Percentiles rank a stretch among this genome's conserved stretches.
Conservation (phyloP, 2,113 vertebrate genomes). For the Plotosus lineatus region DNA sequence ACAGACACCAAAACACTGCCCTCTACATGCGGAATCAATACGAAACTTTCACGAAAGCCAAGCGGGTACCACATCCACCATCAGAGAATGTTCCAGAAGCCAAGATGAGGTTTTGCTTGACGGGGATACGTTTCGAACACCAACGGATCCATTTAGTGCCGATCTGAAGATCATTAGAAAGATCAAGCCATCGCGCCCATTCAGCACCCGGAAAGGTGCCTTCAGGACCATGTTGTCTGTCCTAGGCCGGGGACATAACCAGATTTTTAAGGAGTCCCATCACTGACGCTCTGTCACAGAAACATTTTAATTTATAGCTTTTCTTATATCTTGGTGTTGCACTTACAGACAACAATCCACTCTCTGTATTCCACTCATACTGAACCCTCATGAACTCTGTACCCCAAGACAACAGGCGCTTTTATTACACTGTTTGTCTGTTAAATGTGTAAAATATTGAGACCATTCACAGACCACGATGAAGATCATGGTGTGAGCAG, state of each 20-base stretch:
- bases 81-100: neutral
- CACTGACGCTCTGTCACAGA: slow-evolving; percentile 1
- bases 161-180: neutral
- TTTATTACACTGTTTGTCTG: neutral
- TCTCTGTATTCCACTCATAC: neutral
- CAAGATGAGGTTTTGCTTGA: neutral
- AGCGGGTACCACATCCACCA: neutral
- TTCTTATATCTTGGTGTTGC: neutral
- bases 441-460: too few relatives aligned
- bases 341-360: neutral
- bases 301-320: neutral
- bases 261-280: slow-evolving; percentile 42
- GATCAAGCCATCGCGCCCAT: neutral
- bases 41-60: neutral
- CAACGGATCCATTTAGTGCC: neutral
- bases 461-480: too few relatives aligned
- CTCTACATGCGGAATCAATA: neutral
- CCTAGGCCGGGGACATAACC: slow-evolving; percentile 17
- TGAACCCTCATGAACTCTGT: too few relatives aligned
- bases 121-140: slow-evolving; percentile 31
- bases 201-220: neutral
- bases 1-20: neutral
- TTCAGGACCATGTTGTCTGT: slow-evolving; percentile 44
- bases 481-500: too few relatives aligned
- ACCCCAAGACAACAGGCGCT: too few relatives aligned